A percentile compares a stretch with the other conserved stretches of the same genome.
phyloP scores from a whole-genome alignment of 2,113 vertebrate species.

The Gallinago media region DNA sequence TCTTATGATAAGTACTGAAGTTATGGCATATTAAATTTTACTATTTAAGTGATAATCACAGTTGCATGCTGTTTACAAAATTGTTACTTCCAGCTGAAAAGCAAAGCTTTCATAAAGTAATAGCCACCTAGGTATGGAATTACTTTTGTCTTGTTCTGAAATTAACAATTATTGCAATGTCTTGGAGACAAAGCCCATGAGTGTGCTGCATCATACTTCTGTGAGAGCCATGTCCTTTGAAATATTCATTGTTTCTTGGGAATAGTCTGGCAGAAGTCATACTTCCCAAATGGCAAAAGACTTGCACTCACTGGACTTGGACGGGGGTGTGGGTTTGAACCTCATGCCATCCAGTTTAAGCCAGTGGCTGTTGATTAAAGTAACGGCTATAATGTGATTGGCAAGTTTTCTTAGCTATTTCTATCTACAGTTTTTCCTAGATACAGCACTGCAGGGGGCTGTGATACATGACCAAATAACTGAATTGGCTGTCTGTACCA shows the following conservation, averaged over 20 bases:
- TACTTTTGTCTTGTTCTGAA: background rate
- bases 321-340: background rate
- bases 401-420: background rate
- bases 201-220: background rate
- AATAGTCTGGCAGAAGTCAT: background rate
- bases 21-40: background rate
- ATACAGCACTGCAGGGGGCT: background rate
- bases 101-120: background rate
- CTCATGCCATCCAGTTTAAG: background rate
- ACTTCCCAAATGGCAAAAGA: background rate
- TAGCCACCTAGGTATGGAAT: background rate
- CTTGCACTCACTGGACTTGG: background rate
- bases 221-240: background rate
- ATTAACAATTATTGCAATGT: background rate
- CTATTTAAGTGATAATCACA: background rate
- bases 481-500: background rate
- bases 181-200: background rate
- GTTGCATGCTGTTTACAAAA: background rate
- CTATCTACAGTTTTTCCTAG: background rate
- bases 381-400: rapidly evolving
- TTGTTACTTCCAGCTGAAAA: background rate
- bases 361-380: background rate
- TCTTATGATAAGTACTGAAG: background rate
- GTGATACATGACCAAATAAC: background rate
- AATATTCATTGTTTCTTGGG: background rate